These are phyloP conservation scores for Pseudomyrmex sp. DNA, from an alignment of 1,140 invertebrate genomes.

Conservation along the genomic window DNA sequence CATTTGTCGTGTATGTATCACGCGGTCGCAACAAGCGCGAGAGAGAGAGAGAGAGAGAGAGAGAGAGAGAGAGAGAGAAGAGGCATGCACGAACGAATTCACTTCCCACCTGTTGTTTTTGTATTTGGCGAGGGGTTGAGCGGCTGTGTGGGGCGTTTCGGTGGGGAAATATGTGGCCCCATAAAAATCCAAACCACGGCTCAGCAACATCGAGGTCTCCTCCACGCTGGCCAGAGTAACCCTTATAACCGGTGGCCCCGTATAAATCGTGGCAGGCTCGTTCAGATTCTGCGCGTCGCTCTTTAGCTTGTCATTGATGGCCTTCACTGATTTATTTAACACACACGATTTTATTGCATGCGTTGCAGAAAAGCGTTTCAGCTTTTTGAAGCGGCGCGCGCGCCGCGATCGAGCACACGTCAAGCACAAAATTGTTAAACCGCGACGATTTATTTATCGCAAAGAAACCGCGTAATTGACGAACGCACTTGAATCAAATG, in stretches of 20 bases:
- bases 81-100: constrained; percentile 48
- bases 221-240: constrained; percentile 92
- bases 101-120: constrained; percentile 85
- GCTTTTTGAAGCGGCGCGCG: constrained; percentile 1
- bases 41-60: constrained; percentile 15
- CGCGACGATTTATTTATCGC: too few species aligned
- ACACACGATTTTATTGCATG: constrained; percentile 50
- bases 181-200: constrained; percentile 94
- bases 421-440: background rate
- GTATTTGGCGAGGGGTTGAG: constrained; percentile 84
- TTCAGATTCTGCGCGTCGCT: constrained; percentile 84
- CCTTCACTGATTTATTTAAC: constrained; percentile 78
- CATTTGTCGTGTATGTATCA: constrained; percentile 55
- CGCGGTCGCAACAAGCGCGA: constrained; percentile 15
- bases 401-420: background rate
- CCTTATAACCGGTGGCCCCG: constrained; percentile 87
- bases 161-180: constrained; percentile 94
- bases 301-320: constrained; percentile 83
- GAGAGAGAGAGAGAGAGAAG: too few species aligned
- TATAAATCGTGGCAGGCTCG: constrained; percentile 85
- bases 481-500: background rate
- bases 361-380: constrained; percentile 10
- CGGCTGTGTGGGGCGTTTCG: constrained; percentile 88
- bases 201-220: constrained; percentile 91
- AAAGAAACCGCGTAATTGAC: too few species aligned